A percentile compares a stretch with the other conserved stretches of the same genome.
These are phyloP conservation scores for Halichoeres trimaculatus DNA, from an alignment of 2,113 vertebrate genomes.

Conservation along the genomic window DNA sequence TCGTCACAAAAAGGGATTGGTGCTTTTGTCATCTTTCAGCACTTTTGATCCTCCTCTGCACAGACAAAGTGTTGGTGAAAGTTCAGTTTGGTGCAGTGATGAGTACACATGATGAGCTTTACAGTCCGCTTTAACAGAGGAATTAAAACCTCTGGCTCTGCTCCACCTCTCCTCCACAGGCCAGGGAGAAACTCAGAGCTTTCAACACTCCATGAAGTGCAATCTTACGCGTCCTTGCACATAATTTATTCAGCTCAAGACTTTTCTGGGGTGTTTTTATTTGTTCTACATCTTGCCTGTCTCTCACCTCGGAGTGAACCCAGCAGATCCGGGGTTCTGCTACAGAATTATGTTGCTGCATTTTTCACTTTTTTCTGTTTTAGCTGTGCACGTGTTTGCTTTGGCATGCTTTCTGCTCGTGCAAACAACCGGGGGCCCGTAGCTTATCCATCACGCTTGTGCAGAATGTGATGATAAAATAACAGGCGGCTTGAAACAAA, in stretches of 20 bases:
- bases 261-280: conserved; percentile 91
- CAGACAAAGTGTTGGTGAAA: conserved; percentile 66
- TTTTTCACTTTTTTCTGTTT: conserved; percentile 67
- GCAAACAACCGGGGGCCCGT: conserved; percentile 89
- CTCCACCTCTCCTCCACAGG: conserved; percentile 79
- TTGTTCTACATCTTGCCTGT: conserved; percentile 90
- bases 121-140: conserved; percentile 83
- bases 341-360: conserved; percentile 86
- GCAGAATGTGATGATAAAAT: conserved; percentile 94
- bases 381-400: conserved; percentile 89
- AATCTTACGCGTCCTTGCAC: conserved; percentile 78
- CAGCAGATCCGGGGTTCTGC: conserved; percentile 83
- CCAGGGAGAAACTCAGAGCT: conserved; percentile 69
- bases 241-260: conserved; percentile 93
- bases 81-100: conserved; percentile 45
- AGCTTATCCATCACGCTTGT: conserved; percentile 95
- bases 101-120: conserved; percentile 35
- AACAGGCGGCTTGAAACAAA: conserved; percentile 92
- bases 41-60: conserved; percentile 37
- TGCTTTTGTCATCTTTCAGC: neutral
- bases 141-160: conserved; percentile 81
- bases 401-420: conserved; percentile 92
- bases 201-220: conserved; percentile 65
- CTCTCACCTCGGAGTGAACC: conserved; percentile 96
- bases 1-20: no score